Evolutionary conservation across 1,140 invertebrate genomes (phyloP).

Genomic region (Eupristina koningsbergeri): DNA sequence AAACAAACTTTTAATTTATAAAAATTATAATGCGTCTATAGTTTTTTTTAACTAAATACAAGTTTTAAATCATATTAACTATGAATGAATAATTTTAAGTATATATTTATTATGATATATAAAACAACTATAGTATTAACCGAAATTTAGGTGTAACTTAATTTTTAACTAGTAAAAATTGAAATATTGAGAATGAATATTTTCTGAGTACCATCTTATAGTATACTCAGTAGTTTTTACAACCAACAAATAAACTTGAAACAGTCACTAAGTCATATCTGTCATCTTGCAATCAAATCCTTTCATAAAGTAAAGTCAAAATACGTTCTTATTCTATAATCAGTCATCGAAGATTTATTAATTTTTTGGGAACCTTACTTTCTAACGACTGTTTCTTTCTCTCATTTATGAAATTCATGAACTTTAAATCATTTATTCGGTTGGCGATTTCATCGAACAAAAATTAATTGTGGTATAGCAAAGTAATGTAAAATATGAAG

Average conservation of each 20-base stretch:
- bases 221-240: too few relatives aligned
- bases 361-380: constrained; percentile 30
- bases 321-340: too few relatives aligned
- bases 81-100: too few relatives aligned
- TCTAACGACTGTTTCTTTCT: background rate
- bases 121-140: too few relatives aligned
- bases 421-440: background rate
- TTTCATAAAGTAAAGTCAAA: too few relatives aligned
- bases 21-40: too few relatives aligned
- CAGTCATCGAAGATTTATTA: constrained; percentile 25
- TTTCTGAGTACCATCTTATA: background rate
- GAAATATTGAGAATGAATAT: background rate
- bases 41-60: too few relatives aligned
- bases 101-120: too few relatives aligned
- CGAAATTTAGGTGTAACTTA: background rate
- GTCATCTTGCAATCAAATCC: constrained; percentile 6
- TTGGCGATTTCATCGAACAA: too few relatives aligned
- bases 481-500: background rate
- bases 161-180: background rate
- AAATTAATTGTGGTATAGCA: background rate
- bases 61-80: too few relatives aligned
- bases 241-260: background rate
- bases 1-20: too few relatives aligned
- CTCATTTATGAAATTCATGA: background rate
- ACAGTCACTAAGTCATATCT: background rate